Percentiles rank a stretch among this genome's conserved stretches.
Conservation (phyloP, 2,888 invertebrate species). For the Parnassius mnemosyne region DNA sequence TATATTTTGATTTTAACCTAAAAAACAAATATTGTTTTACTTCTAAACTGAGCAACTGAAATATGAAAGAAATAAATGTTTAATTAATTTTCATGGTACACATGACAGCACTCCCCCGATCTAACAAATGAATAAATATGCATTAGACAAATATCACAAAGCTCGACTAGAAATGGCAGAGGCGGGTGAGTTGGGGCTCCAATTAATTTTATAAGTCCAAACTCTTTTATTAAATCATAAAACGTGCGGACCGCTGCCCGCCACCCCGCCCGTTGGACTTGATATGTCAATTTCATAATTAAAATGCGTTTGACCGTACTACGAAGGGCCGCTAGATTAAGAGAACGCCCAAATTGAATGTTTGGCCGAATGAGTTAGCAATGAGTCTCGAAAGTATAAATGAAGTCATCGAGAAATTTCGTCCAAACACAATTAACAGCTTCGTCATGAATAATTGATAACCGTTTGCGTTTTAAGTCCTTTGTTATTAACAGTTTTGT, state of each 20-base stretch:
- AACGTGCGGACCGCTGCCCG: slow-evolving; percentile 52
- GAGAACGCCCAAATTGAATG: slow-evolving; percentile 64
- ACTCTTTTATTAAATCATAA: slow-evolving; percentile 79
- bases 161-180: slow-evolving; percentile 55
- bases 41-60: slow-evolving; percentile 24
- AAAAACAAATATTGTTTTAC: slow-evolving; percentile 1
- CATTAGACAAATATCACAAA: slow-evolving; percentile 70
- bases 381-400: slow-evolving; percentile 55
- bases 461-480: slow-evolving; percentile 15
- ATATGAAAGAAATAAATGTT: slow-evolving; percentile 25
- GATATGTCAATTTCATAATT: slow-evolving; percentile 80
- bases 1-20: too few species aligned
- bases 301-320: slow-evolving; percentile 77
- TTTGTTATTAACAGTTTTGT: background rate
- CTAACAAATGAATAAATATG: slow-evolving; percentile 75
- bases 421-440: slow-evolving; percentile 66
- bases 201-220: slow-evolving; percentile 70
- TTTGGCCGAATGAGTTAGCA: slow-evolving; percentile 51
- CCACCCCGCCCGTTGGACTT: slow-evolving; percentile 38
- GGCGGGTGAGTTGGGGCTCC: slow-evolving; percentile 44
- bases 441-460: slow-evolving; percentile 57
- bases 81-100: slow-evolving; percentile 59
- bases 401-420: slow-evolving; percentile 64
- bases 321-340: slow-evolving; percentile 64
- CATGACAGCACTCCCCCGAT: slow-evolving; percentile 50